Base-by-base conservation (phyloP, 2,113 vertebrate genomes). In the Datnioides undecimradiatus region DNA sequence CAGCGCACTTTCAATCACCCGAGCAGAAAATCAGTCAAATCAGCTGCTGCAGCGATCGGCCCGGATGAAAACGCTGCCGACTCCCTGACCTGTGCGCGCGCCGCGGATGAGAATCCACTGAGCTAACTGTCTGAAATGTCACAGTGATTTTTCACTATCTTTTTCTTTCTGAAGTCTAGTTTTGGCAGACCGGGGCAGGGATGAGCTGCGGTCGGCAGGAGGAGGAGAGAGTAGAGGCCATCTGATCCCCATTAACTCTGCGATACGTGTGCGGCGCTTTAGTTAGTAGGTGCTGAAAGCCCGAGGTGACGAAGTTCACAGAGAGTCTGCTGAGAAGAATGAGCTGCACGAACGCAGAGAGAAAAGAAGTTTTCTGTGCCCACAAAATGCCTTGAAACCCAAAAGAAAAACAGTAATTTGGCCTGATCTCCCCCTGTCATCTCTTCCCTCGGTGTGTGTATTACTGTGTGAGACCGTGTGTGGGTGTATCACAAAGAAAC, bases 181-280 rank as follows among this genome's bases (percentile, higher is more conserved):
- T 82, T 62, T 38, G 36, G 13, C 54, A 60, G 45, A 40, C n/a
- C n/a, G 27, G 38, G 63, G 34, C 36, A 52, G 43, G 11, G 46
- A 65, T 43, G 59, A 74, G 76, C 64, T 63, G 38, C 8, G 3
- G n/a, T 36, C 9, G 33, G 23, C 38, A 68, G 66, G 29, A 46
- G 65, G 71, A 62, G 58, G 58, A 51, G 27, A 60, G 57, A 48
- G 51, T 2, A 1, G 59, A 52, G 55, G 54, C 36, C 33, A 21
- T 73, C 83, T 85, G 77, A 90, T 87, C 88, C 71, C 73, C 21
- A 83, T 85, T 87, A 86, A 79, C 77, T 73, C 66, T 21, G 29
- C 7, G 1, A 60, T 67, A 69, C 21, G 49, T 70, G 33, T 64
- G 25, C 6, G 1, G 38, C 0, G 10, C 66, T 84, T 82, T 31